Evolutionary conservation across 53 echinoderm and acorn worm species (phyloP).

Genomic region (Luidia sarsii): DNA sequence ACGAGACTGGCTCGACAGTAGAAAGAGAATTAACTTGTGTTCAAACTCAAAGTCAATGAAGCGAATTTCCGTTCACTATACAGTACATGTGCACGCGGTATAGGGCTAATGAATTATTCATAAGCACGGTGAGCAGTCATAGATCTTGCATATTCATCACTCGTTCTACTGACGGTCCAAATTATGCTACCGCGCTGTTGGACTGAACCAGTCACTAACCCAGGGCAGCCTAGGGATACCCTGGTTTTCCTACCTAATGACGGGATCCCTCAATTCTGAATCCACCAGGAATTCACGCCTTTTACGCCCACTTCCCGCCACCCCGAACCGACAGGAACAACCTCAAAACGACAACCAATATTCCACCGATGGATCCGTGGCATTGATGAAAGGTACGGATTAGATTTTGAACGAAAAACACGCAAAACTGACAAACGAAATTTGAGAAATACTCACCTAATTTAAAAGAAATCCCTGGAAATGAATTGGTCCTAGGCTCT

Average conservation of each 20-base stretch:
- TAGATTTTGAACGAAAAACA: not conserved
- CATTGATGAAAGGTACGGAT: not conserved
- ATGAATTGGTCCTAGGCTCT: conserved; percentile 37
- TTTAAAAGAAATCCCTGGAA: conserved; percentile 59
- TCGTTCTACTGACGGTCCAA: too few relatives aligned
- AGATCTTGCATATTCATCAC: too few relatives aligned
- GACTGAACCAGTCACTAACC: too few relatives aligned
- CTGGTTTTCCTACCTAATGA: conserved; percentile 17
- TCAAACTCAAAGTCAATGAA: too few relatives aligned
- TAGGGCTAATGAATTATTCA: too few relatives aligned
- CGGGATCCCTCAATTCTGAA: conserved; percentile 8
- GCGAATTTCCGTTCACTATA: too few relatives aligned
- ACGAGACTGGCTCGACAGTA: too few relatives aligned
- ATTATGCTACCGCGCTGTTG: too few relatives aligned
- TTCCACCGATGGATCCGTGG: not conserved
- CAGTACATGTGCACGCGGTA: too few relatives aligned
- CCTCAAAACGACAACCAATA: conserved; percentile 31
- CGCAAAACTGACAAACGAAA: not conserved
- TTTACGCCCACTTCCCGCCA: conserved; percentile 1
- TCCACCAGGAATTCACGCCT: conserved; percentile 16
- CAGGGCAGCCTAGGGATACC: conserved; percentile 61
- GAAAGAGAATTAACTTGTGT: too few relatives aligned
- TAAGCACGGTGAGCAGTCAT: too few relatives aligned
- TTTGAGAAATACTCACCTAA: conserved; percentile 43
- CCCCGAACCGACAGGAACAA: not conserved